A percentile compares a stretch with the other conserved stretches of the same genome.
Conservation (phyloP, 2,797 vertebrate genomes). For the Allobates femoralis region DNA sequence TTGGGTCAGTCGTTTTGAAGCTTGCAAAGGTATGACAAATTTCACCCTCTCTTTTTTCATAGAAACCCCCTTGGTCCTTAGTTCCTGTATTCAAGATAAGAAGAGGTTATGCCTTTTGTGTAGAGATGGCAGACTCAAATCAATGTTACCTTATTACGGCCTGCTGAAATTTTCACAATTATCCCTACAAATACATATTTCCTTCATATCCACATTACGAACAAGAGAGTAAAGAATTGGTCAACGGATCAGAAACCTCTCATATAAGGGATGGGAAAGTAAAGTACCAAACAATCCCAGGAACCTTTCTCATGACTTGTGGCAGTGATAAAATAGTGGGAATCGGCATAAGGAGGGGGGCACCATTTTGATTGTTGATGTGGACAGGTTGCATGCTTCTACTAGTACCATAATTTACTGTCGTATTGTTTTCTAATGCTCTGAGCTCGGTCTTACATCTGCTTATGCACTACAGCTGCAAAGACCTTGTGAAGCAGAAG, state of each 20-base stretch:
- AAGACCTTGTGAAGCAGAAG: conserved; percentile 25
- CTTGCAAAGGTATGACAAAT: no score
- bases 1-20: no score
- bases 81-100: no score
- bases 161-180: no score
- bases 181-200: no score
- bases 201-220: no score
- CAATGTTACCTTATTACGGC: no score
- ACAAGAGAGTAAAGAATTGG: no score
- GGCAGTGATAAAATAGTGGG: background rate
- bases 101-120: no score
- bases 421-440: background rate
- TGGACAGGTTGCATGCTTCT: background rate
- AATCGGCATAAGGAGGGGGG: background rate
- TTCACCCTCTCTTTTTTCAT: no score
- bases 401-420: background rate
- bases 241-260: background rate
- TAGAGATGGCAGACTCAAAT: no score
- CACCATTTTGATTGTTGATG: background rate
- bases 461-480: conserved; percentile 29
- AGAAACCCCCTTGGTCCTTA: no score
- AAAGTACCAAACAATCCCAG: background rate
- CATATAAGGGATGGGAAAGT: background rate
- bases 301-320: background rate
- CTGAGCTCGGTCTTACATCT: background rate